These are phyloP conservation scores for Aspidoscelis tigris DNA, from an alignment of 2,113 vertebrate genomes.

Conservation along the genomic window DNA sequence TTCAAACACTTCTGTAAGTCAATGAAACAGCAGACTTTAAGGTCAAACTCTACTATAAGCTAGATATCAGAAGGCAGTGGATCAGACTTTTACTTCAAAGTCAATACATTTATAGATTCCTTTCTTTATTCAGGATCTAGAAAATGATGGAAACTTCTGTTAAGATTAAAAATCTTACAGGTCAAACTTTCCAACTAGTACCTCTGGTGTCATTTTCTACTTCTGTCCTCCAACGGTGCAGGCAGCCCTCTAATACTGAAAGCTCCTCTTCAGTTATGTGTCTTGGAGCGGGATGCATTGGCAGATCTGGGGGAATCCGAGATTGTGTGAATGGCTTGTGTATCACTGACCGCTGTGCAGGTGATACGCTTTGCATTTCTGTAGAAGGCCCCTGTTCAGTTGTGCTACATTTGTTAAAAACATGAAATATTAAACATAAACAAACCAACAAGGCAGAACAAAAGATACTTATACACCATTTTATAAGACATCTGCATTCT, in stretches of 20 bases:
- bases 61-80: no score
- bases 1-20: not conserved
- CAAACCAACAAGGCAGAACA: not conserved
- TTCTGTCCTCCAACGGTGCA: constrained; percentile 98
- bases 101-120: not conserved
- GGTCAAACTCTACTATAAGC: not conserved
- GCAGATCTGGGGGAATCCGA: constrained; percentile 90
- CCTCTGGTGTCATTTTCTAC: constrained; percentile 96
- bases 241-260: constrained; percentile 90
- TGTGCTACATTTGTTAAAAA: constrained; percentile 77
- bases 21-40: not conserved
- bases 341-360: constrained; percentile 84
- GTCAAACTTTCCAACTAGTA: constrained; percentile 54
- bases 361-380: constrained; percentile 79
- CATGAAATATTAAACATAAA: constrained; percentile 11
- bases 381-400: constrained; percentile 82
- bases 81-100: not conserved
- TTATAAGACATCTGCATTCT: not conserved
- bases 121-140: not conserved
- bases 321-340: constrained; percentile 98
- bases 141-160: not conserved
- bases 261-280: constrained; percentile 96
- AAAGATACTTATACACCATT: constrained; percentile 5
- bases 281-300: constrained; percentile 95
- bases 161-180: not conserved